These are phyloP conservation scores for Lepidocyrtoides sp. DNA, from an alignment of 2,888 invertebrate genomes.

Conservation along the genomic window DNA sequence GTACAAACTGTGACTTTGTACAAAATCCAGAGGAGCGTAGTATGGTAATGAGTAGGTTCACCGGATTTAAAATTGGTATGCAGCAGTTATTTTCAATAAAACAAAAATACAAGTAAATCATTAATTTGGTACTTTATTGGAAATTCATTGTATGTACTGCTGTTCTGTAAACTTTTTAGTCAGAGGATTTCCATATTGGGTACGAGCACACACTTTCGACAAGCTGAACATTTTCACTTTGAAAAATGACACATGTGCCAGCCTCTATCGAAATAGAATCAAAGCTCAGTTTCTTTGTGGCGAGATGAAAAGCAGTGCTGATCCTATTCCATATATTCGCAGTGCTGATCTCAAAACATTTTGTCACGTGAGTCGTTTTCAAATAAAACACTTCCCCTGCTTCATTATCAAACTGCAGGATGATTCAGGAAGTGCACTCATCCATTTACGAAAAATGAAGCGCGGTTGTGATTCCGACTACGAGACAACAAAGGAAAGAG, in stretches of 20 bases:
- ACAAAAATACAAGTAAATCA: too few species aligned
- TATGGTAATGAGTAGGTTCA: conserved; percentile 71
- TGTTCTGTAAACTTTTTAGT: not conserved
- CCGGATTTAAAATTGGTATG: conserved; percentile 52
- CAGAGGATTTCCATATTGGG: conserved; percentile 47
- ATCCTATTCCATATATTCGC: conserved; percentile 16
- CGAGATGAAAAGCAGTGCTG: conserved; percentile 57
- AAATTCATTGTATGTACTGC: too few species aligned
- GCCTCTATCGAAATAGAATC: conserved; percentile 72
- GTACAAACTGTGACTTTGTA: conserved; percentile 67
- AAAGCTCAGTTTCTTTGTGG: conserved; percentile 79
- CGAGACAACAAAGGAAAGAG: conserved; percentile 51
- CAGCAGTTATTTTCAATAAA: too few species aligned
- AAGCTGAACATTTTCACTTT: conserved; percentile 67
- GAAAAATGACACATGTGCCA: conserved; percentile 65
- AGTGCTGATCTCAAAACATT: conserved; percentile 52
- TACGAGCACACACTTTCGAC: conserved; percentile 54
- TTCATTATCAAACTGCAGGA: too few species aligned
- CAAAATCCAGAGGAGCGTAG: conserved; percentile 65
- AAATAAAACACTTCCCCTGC: too few species aligned
- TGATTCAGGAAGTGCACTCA: conserved; percentile 77
- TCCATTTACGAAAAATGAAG: conserved; percentile 77
- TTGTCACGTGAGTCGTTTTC: conserved; percentile 68
- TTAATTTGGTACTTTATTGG: too few species aligned
- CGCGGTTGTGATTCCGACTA: conserved; percentile 75